Base-by-base conservation (phyloP, 2,888 invertebrate genomes). In the Idaea aversata region DNA sequence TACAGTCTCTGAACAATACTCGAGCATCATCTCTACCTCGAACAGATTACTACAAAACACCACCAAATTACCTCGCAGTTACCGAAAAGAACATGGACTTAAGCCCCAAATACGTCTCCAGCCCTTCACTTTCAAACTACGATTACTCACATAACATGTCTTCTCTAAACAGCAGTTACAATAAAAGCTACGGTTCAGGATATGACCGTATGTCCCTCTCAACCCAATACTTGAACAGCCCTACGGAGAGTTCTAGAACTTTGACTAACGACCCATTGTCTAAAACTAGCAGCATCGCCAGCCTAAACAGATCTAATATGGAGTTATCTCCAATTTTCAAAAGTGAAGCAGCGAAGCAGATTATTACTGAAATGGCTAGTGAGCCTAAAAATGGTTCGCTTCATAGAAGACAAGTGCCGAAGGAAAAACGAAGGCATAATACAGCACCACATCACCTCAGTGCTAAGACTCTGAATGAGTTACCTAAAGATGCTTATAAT, bases 271-370 rank as follows among this genome's bases (percentile, higher is more conserved):
- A 93, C 72, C 91, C 91, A 0, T 68, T 93, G 60, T 93, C 93
- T 2, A 93, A 93, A 71, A 91, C 91, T 0, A 92, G 92, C 67
- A 93, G 93, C 70, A 86, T 93, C 4, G 88, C 83, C 0, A 93
- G 93, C 70, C 73, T 93, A 71, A 91, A 88, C 4, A 79, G 91
- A 68, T 91, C 91, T 3, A 86, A 91, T 67, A 91, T 93, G 77
- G 93, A 97, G 77, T 83, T 97, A 72, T 97, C 96, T 34, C 97
- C 97, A 0, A 95, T 97, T 65, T 97, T 97, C 86, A 97, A 97
- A 82, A 97, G 97, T 81, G 97, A 97, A 84, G 97, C 97, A 1
- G 97, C 97, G 0, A 95, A 96, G 70, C 96, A 97, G 88, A 97
- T 97, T 63, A 96, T 97, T 71, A 96, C 96, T 71, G 97, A 97